A percentile compares a stretch with the other conserved stretches of the same genome.
Conservation (phyloP, 2,113 vertebrate species). For the Pholis gunnellus region DNA sequence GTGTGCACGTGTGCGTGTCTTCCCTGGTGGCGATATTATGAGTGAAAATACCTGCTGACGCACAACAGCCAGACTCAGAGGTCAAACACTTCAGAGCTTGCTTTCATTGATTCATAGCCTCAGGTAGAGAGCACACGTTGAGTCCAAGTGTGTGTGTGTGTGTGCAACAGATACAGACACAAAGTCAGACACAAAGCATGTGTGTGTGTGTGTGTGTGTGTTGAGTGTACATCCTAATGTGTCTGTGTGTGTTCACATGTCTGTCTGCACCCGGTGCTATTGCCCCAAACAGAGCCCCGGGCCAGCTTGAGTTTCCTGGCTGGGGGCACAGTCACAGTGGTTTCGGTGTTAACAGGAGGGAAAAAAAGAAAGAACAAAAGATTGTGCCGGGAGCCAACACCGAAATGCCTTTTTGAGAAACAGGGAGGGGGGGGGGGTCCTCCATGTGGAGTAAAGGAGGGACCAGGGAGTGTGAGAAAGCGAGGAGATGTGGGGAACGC, state of each 20-base stretch:
- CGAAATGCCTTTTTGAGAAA: constrained; percentile 63
- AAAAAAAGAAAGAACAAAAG: constrained; percentile 68
- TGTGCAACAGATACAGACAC: constrained; percentile 13
- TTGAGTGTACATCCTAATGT: constrained; percentile 49
- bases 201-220: constrained; percentile 40
- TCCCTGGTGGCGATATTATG: constrained; percentile 75
- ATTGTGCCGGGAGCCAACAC: constrained; percentile 57
- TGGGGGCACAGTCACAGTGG: constrained; percentile 52
- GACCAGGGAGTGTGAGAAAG: constrained; percentile 55
- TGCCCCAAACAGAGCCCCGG: constrained; percentile 74
- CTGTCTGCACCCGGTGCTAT: constrained; percentile 64
- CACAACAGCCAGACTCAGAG: constrained; percentile 71
- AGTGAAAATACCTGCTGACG: constrained; percentile 81
- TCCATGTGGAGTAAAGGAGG: constrained; percentile 33
- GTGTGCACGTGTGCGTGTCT: constrained; percentile 33
- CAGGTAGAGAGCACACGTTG: constrained; percentile 59
- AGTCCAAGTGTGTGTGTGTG: constrained; percentile 38
- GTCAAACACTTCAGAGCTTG: constrained; percentile 72
- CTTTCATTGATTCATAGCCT: constrained; percentile 76
- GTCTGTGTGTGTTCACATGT: constrained; percentile 58
- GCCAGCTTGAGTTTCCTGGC: constrained; percentile 72
- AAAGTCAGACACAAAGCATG: constrained; percentile 48
- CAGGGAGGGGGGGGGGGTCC: background rate
- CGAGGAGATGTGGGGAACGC: constrained; percentile 13
- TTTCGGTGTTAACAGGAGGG: constrained; percentile 65